Base-by-base conservation (phyloP, 2,113 vertebrate species). In the Vimba vimba region DNA sequence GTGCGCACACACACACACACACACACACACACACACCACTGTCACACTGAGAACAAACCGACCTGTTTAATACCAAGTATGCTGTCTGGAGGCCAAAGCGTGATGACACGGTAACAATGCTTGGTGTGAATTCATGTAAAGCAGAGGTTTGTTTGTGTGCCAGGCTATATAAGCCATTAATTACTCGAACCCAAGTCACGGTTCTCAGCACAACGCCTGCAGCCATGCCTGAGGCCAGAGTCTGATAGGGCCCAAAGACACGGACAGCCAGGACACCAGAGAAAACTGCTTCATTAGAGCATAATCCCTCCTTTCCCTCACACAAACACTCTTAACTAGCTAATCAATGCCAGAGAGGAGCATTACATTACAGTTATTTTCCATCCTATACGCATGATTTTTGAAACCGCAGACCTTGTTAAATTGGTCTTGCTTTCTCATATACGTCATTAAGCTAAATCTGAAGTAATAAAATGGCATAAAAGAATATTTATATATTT, bases 181-280 rank as follows among this genome's bases (percentile, higher is more conserved):
- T 95, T 94, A 94, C 91, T 90, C 92, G 91, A 94, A 94, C 93
- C 60, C 92, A 93, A 93, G 93, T 94, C 92, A 93, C 93, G 92
- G 91, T 86, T 89, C 92, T 91, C 89, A 90, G 91, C 89, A 88
- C 88, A 88, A 90, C 89, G 92, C 94, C 94, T 91, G 93, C 89
- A 91, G 94, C 90, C 90, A 90, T 92, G 93, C 95, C 95, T 21
- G 89, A 92, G 95, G 95, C 93, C 85, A 90, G 88, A 90, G 82
- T 89, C 93, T 94, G 93, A 94, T 94, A 90, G 93, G 92, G 93
- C 91, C 93, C 93, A 93, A 89, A 92, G 93, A 87, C 82, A 87
- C 88, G 84, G 57, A 60, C 68, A 45, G 74, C 23, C 62, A 69
- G 64, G 19, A 73, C 62, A 75, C 57, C 33, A 74, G 68, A 74